Conservation (phyloP, 1,140 invertebrate genomes). For the Trigoniulus corallinus region DNA sequence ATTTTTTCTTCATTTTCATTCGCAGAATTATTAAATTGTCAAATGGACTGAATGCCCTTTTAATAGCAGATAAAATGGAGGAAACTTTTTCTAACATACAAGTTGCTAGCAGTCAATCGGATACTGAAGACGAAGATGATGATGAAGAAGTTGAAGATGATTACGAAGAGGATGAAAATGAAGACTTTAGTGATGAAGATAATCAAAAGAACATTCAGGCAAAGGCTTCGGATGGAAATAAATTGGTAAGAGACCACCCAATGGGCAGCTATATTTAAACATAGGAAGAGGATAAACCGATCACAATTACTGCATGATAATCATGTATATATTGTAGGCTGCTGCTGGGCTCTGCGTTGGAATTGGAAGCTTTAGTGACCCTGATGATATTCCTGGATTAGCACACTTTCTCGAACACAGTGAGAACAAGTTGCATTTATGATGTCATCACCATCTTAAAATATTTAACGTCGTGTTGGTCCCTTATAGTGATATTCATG, state of each 20-base stretch:
- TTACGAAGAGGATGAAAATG: conserved; percentile 13
- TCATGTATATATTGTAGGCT: conserved; percentile 17
- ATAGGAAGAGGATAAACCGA: conserved; percentile 9
- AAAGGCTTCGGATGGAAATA: conserved; percentile 9
- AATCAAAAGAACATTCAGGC: conserved; percentile 3
- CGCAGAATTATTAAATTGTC: conserved; percentile 27
- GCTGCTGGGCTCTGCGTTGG: conserved; percentile 31
- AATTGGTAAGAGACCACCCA: conserved; percentile 6
- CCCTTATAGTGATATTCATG: conserved; percentile 63
- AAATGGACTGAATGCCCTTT: conserved; percentile 30
- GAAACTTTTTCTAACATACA: too few species aligned
- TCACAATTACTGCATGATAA: background rate
- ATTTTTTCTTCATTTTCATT: background rate
- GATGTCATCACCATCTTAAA: background rate
- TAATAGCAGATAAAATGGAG: conserved; percentile 31
- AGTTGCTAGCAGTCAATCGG: conserved; percentile 25
- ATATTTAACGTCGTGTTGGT: background rate
- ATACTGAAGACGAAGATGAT: conserved; percentile 2
- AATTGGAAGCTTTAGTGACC: conserved; percentile 35
- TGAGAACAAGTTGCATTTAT: background rate
- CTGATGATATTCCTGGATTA: conserved; percentile 58
- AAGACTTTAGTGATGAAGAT: conserved; percentile 8
- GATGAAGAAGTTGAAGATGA: conserved; percentile 10
- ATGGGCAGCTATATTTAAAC: too few species aligned
- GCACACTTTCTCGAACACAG: conserved; percentile 89